These are phyloP conservation scores for Palythoa grandiflora DNA, from an alignment of 92 coral and sea anemone species.

Conservation along the genomic window DNA sequence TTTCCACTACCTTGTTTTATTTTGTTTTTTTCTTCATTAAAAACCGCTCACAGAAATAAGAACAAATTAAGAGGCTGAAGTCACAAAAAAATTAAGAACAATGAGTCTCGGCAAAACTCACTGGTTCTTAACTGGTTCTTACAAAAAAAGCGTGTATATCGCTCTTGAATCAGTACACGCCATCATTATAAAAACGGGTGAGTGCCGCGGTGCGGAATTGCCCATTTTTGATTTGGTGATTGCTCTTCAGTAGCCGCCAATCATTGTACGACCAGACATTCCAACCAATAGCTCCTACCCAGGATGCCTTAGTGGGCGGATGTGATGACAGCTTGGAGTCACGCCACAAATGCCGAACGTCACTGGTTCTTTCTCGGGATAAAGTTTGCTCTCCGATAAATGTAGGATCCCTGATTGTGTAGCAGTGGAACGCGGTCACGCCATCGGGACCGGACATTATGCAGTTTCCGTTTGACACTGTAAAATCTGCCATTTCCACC, in stretches of 20 bases:
- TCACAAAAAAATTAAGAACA: too few relatives aligned
- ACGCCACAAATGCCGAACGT: constrained; percentile 64
- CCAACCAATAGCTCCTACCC: constrained; percentile 90
- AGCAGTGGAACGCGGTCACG: constrained; percentile 69
- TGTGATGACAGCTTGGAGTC: constrained; percentile 55
- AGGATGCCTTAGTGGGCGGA: constrained; percentile 61
- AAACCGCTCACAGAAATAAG: too few relatives aligned
- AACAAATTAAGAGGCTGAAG: too few relatives aligned
- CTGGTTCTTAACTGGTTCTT: too few relatives aligned
- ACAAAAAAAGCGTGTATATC: too few relatives aligned
- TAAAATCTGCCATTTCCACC: constrained; percentile 64
- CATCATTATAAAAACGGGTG: too few relatives aligned
- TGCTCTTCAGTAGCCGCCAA: constrained; percentile 75
- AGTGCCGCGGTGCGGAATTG: too few relatives aligned
- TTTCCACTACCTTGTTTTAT: too few relatives aligned
- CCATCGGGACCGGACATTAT: constrained; percentile 86
- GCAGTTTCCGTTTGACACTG: constrained; percentile 69
- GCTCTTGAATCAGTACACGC: too few relatives aligned
- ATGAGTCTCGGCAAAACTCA: too few relatives aligned
- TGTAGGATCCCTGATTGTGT: constrained; percentile 68
- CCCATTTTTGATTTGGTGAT: constrained; percentile 45
- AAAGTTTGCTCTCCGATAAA: constrained; percentile 64
- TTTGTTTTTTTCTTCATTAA: too few relatives aligned
- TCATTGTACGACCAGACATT: constrained; percentile 90
- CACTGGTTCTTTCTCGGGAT: constrained; percentile 73